A percentile compares a stretch with the other conserved stretches of the same genome.
Conservation (phyloP, 2,888 invertebrate genomes). For the Ennomos erosarius region DNA sequence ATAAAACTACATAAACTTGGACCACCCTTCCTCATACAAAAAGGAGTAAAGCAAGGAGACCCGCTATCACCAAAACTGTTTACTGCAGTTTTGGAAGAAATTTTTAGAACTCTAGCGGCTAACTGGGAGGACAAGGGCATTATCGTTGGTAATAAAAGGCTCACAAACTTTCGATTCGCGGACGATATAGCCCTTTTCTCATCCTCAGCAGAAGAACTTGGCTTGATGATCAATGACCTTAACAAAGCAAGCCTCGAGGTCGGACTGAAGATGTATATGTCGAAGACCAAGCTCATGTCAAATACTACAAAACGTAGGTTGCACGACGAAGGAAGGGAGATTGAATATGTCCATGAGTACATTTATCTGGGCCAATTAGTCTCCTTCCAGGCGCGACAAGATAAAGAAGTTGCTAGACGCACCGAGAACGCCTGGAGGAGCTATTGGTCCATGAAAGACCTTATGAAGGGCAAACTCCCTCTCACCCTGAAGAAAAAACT, state of each 20-base stretch:
- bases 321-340: not conserved
- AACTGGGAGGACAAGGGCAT: not conserved
- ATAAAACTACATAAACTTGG: not conserved
- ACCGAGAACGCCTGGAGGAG: constrained; percentile 8
- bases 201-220: not conserved
- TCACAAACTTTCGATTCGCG: not conserved
- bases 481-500: too few species aligned
- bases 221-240: not conserved
- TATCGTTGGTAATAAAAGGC: not conserved
- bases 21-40: not conserved
- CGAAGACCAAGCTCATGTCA: constrained; percentile 8
- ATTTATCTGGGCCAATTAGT: too few species aligned
- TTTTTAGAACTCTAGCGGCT: not conserved
- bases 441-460: constrained; percentile 3
- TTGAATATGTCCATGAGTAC: not conserved
- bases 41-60: not conserved
- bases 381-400: constrained; percentile 1
- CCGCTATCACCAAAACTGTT: not conserved
- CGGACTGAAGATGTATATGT: constrained; percentile 6
- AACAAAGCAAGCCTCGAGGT: not conserved
- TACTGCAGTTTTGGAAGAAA: not conserved
- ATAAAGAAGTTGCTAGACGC: constrained; percentile 7
- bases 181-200: not conserved
- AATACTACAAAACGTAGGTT: not conserved
- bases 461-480: too few species aligned